Evolutionary conservation across 1,140 invertebrate genomes (phyloP).

Genomic region (Drosophila setifemur): DNA sequence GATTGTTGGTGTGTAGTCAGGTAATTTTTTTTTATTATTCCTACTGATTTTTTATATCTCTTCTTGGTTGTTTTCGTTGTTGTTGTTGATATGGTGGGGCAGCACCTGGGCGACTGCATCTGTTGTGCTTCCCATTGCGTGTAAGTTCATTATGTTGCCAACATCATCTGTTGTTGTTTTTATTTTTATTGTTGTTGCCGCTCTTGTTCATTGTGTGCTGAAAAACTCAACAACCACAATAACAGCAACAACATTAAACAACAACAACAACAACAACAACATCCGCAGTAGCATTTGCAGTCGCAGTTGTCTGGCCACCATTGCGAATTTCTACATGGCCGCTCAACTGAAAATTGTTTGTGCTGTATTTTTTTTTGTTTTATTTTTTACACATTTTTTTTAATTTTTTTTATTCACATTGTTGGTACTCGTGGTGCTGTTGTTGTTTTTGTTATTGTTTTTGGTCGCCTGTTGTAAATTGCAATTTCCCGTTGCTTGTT

Average conservation of each 20-base stretch:
- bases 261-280: slow-evolving; percentile 7
- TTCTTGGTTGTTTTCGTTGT: background rate
- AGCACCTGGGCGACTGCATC: slow-evolving; percentile 45
- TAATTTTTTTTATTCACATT: slow-evolving; percentile 37
- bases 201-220: slow-evolving; percentile 63
- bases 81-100: slow-evolving; percentile 36
- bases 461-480: slow-evolving; percentile 54
- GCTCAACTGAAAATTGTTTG: slow-evolving; percentile 82
- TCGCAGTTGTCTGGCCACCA: slow-evolving; percentile 62
- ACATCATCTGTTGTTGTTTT: too few relatives aligned
- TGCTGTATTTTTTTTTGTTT: slow-evolving; percentile 61
- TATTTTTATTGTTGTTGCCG: slow-evolving; percentile 39
- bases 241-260: slow-evolving; percentile 25
- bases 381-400: slow-evolving; percentile 2
- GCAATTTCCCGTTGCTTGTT: slow-evolving; percentile 63
- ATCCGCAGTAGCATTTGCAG: slow-evolving; percentile 47
- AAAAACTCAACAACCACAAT: slow-evolving; percentile 41
- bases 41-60: background rate
- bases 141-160: slow-evolving; percentile 73
- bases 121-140: slow-evolving; percentile 81
- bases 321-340: slow-evolving; percentile 81
- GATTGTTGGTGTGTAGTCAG: slow-evolving; percentile 15
- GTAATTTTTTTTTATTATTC: slow-evolving; percentile 4
- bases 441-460: slow-evolving; percentile 61
- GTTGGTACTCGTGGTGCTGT: slow-evolving; percentile 22